A percentile compares a stretch with the other conserved stretches of the same genome.
phyloP scores from a whole-genome alignment of 2,888 invertebrate genomes.

The Ommatoiulus sabulosus region DNA sequence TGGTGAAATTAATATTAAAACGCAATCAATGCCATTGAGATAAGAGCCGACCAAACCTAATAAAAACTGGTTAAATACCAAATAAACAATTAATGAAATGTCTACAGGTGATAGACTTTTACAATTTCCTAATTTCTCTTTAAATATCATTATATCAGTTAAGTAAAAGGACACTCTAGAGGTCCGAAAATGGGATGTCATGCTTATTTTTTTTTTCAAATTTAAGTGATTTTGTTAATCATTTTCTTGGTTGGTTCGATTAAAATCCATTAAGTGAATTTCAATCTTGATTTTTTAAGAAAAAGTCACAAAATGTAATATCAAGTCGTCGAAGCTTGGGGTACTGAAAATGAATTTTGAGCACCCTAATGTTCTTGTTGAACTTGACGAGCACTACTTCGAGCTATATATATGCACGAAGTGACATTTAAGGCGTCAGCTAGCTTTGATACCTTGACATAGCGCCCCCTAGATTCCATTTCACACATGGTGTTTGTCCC shows the following conservation, averaged over 20 bases:
- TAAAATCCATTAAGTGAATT: background rate
- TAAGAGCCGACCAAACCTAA: background rate
- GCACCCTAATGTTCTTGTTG: background rate
- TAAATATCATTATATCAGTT: too few relatives aligned
- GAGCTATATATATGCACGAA: background rate
- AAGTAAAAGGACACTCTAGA: background rate
- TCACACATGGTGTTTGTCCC: too few relatives aligned
- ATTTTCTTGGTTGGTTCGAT: background rate
- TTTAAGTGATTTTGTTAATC: constrained; percentile 19
- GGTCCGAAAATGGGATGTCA: background rate
- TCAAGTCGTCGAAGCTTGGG: background rate
- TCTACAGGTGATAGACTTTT: background rate
- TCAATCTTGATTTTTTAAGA: background rate
- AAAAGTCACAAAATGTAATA: background rate
- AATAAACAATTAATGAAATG: background rate
- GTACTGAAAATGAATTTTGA: background rate
- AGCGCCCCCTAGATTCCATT: background rate
- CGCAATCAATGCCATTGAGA: background rate
- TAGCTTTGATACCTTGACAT: background rate
- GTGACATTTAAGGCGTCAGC: background rate
- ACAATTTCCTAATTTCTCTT: background rate
- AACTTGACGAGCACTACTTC: background rate
- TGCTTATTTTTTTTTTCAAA: background rate
- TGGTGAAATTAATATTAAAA: constrained; percentile 11
- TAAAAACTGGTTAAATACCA: constrained; percentile 22